Conservation (phyloP, 2,797 vertebrate species). For the Synanceia verrucosa region DNA sequence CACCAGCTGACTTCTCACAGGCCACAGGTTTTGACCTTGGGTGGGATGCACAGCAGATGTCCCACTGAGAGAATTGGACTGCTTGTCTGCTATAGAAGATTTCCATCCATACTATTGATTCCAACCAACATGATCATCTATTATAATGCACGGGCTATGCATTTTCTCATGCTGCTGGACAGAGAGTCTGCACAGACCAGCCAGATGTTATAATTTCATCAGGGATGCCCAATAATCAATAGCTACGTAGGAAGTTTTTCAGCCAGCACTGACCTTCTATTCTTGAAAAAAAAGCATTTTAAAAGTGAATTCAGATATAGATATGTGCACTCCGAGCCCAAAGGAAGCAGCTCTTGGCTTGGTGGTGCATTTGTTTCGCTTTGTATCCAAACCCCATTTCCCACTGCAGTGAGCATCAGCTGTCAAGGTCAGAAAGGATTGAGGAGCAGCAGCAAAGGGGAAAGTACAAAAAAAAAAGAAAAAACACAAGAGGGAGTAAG, state of each 20-base stretch:
- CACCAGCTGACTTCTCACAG: constrained; percentile 59
- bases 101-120: constrained; percentile 48
- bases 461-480: constrained; percentile 19
- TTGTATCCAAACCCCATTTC: constrained; percentile 30
- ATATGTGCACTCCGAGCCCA: constrained; percentile 26
- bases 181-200: constrained; percentile 8
- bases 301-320: constrained; percentile 22
- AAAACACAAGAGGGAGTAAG: constrained; percentile 24
- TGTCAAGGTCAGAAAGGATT: constrained; percentile 61
- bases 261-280: constrained; percentile 33
- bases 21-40: constrained; percentile 66
- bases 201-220: constrained; percentile 25
- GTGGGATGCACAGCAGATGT: constrained; percentile 52
- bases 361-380: constrained; percentile 35
- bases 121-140: constrained; percentile 8
- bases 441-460: constrained; percentile 4
- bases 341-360: constrained; percentile 51
- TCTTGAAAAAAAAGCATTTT: background rate
- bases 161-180: constrained; percentile 21
- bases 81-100: constrained; percentile 6
- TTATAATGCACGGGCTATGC: constrained; percentile 34
- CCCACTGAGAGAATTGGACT: constrained; percentile 22
- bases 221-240: constrained; percentile 51
- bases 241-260: constrained; percentile 7
- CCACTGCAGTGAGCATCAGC: constrained; percentile 56